Evolutionary conservation across 2,888 invertebrate genomes (phyloP), one percentile per base, ranked within the genome.

Genomic region (Parnassius mnemosyne): DNA sequence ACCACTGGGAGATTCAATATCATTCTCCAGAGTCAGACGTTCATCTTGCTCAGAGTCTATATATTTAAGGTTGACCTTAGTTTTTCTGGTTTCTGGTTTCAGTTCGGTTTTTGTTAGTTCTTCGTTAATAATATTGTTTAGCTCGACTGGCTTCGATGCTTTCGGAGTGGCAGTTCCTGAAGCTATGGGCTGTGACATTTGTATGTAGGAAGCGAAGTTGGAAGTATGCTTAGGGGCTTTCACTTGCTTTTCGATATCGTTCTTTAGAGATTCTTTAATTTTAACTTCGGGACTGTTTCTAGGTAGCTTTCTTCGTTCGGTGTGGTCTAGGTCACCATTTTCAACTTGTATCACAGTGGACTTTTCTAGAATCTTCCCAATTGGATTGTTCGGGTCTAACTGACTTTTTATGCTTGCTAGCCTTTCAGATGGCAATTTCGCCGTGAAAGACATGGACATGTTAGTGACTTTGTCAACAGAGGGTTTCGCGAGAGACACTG

Each of bases 141-240:
- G 65, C 63, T 83, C 81, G 47, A 68, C 69, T 41, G 69, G 72
- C 62, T 69, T 81, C 25, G 67, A 57, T 5, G 67, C 72, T 69
- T 82, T 88, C 51, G 81, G 75, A 13, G 79, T 79, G 13, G 81
- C 80, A 20, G 88, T 81, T 3, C 92, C 92, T 13, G 92, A 88
- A 0, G 90, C 87, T 64, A 91, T 77, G 0, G 92, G 91, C 71
- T 91, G 89, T 5, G 92, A 92, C 65, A 91, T 90, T 73, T 93
- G 93, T 72, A 93, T 93, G 76, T 93, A 93, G 60, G 93, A 93
- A 63, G 93, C 93, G 76, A 93, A 93, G 79, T 93, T 92, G 69
- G 93, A 93, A 7, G 93, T 92, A 57, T 92, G 92, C 74, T 92
- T 92, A 13, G 89, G 88, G 11, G 83, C 76, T 72, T 88, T 89